These are phyloP conservation scores for Stenichneumon culpator DNA, from an alignment of 2,888 invertebrate genomes.

Conservation along the genomic window DNA sequence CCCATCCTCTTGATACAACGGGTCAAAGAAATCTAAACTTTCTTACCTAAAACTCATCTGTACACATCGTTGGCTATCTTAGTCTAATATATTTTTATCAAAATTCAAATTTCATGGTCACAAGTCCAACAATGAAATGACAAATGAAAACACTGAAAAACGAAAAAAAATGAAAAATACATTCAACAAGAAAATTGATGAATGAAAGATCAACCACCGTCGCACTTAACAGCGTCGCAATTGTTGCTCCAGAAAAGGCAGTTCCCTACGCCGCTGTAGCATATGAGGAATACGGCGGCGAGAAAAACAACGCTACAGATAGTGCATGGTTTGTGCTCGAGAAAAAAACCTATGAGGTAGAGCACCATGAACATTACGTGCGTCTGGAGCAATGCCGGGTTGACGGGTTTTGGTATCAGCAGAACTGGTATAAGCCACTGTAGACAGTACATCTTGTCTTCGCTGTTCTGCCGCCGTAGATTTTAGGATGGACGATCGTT, in stretches of 20 bases:
- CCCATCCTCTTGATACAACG: neutral
- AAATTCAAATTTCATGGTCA: slow-evolving; percentile 27
- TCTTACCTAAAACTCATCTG: slow-evolving; percentile 1
- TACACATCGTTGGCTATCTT: slow-evolving; percentile 8
- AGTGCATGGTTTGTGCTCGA: slow-evolving; percentile 98
- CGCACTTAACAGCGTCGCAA: slow-evolving; percentile 88
- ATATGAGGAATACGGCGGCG: slow-evolving; percentile 96
- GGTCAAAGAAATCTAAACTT: neutral
- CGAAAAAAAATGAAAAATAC: slow-evolving; percentile 1
- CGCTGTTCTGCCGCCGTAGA: neutral
- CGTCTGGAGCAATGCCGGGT: slow-evolving; percentile 97
- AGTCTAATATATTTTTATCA: slow-evolving; percentile 38
- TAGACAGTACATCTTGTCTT: slow-evolving; percentile 94
- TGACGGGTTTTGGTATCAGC: slow-evolving; percentile 98
- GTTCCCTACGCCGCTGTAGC: slow-evolving; percentile 98
- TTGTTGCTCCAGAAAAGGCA: slow-evolving; percentile 96
- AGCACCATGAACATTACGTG: slow-evolving; percentile 99
- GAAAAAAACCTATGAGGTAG: slow-evolving; percentile 98
- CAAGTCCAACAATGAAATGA: slow-evolving; percentile 13
- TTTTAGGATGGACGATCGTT: neutral
- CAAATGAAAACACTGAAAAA: slow-evolving; percentile 19
- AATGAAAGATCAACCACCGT: slow-evolving; percentile 76
- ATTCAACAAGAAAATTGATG: neutral
- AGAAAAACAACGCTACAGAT: slow-evolving; percentile 98
- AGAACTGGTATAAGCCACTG: slow-evolving; percentile 99